phyloP scores from a whole-genome alignment of 1,140 invertebrate species.

The Drosophila subobscura region DNA sequence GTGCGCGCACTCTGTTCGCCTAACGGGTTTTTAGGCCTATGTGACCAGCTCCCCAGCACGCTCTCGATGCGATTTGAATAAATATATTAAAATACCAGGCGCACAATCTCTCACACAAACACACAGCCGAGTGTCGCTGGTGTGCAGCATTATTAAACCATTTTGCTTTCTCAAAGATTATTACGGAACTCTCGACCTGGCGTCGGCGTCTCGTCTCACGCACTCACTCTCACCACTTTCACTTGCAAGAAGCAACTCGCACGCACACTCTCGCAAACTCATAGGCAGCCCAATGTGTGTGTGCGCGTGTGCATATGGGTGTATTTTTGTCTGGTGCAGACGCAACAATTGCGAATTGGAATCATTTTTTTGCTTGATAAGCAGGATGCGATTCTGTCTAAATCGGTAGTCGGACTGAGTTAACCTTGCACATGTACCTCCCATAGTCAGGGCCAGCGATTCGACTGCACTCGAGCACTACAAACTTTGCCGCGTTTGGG shows the following conservation, averaged over 20 bases:
- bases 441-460: conserved; percentile 2
- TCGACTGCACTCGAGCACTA: conserved; percentile 39
- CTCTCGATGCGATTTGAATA: conserved; percentile 60
- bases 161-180: conserved; percentile 52
- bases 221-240: conserved; percentile 71
- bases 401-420: conserved; percentile 9
- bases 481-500: conserved; percentile 80
- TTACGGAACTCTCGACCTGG: conserved; percentile 66
- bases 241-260: conserved; percentile 55
- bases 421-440: background rate
- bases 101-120: conserved; percentile 5
- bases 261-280: conserved; percentile 8
- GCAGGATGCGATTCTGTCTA: background rate
- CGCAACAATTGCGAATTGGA: conserved; percentile 66
- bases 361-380: conserved; percentile 5
- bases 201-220: conserved; percentile 14
- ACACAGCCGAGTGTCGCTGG: conserved; percentile 8
- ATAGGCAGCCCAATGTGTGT: conserved; percentile 9
- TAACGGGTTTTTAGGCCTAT: conserved; percentile 67
- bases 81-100: conserved; percentile 23
- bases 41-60: background rate
- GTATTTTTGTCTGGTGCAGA: conserved; percentile 27
- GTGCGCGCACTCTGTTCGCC: conserved; percentile 26
- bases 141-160: conserved; percentile 12
- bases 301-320: conserved; percentile 17